phyloP scores from a whole-genome alignment of 2,888 invertebrate species.

The Drosophila quinaria region DNA sequence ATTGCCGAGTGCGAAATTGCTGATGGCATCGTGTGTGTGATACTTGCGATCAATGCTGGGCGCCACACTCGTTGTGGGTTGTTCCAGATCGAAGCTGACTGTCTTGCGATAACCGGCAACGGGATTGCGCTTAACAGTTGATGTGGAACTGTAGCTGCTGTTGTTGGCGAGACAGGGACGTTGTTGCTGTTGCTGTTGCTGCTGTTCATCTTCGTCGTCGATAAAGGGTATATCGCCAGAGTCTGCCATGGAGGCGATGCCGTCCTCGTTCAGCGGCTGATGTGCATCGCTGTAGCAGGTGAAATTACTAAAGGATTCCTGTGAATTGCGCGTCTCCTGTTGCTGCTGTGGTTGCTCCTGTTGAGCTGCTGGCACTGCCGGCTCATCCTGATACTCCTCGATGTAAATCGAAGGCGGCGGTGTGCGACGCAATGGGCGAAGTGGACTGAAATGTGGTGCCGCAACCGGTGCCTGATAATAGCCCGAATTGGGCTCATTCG shows the following conservation, averaged over 20 bases:
- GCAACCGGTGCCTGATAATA: conserved; percentile 44
- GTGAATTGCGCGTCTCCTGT: conserved; percentile 71
- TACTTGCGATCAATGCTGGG: conserved; percentile 78
- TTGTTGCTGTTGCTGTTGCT: conserved; percentile 49
- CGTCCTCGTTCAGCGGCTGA: conserved; percentile 85
- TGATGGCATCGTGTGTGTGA: conserved; percentile 83
- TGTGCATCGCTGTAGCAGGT: conserved; percentile 81
- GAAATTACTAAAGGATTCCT: conserved; percentile 81
- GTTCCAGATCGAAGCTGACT: conserved; percentile 85
- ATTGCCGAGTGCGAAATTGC: conserved; percentile 64
- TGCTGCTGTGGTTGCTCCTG: conserved; percentile 62
- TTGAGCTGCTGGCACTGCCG: conserved; percentile 57
- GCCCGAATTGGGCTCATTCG: conserved; percentile 53
- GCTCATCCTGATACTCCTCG: conserved; percentile 84
- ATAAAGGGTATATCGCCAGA: conserved; percentile 85
- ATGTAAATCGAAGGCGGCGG: conserved; percentile 85
- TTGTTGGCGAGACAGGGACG: conserved; percentile 52
- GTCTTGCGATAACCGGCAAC: conserved; percentile 83
- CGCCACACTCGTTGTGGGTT: conserved; percentile 36
- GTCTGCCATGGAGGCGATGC: conserved; percentile 84
- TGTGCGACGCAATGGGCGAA: conserved; percentile 72
- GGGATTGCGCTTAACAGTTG: conserved; percentile 56
- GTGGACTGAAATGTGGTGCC: conserved; percentile 63
- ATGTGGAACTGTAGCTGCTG: conserved; percentile 62
- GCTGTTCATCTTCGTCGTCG: conserved; percentile 85